Evolutionary conservation across 2,888 invertebrate species (phyloP).

Genomic region (Drosophila meridionalis): DNA sequence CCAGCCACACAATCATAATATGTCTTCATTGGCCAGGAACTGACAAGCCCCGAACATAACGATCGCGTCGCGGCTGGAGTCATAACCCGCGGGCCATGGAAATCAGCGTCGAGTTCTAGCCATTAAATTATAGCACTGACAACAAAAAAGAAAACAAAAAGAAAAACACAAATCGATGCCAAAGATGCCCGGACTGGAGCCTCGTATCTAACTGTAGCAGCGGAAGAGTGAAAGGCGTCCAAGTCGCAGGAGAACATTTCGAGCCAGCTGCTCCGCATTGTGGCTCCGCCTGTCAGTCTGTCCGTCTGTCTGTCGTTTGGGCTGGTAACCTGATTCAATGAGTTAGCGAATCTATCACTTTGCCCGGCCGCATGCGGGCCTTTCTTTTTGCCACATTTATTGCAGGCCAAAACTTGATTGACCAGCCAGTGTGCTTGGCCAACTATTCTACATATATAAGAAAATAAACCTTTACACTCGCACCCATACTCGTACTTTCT

Average conservation of each 20-base stretch:
- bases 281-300: constrained; percentile 23
- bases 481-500: constrained; percentile 59
- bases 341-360: constrained; percentile 69
- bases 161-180: constrained; percentile 49
- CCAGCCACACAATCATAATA: constrained; percentile 33
- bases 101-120: constrained; percentile 57
- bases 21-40: constrained; percentile 53
- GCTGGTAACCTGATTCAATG: constrained; percentile 72
- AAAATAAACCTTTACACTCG: constrained; percentile 30
- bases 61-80: constrained; percentile 40
- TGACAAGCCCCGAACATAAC: constrained; percentile 39
- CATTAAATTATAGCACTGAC: constrained; percentile 56
- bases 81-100: constrained; percentile 52
- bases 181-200: constrained; percentile 18
- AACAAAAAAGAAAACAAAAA: constrained; percentile 27
- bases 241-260: constrained; percentile 35
- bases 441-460: constrained; percentile 32
- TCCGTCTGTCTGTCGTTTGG: constrained; percentile 37
- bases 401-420: constrained; percentile 54
- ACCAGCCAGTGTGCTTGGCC: constrained; percentile 42
- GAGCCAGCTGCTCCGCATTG: constrained; percentile 50
- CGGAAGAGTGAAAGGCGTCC: constrained; percentile 59
- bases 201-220: constrained; percentile 39
- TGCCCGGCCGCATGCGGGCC: constrained; percentile 43
- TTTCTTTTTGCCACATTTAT: constrained; percentile 55